These are phyloP conservation scores for Ameiurus melas DNA, from an alignment of 2,113 vertebrate species.

Conservation along the genomic window DNA sequence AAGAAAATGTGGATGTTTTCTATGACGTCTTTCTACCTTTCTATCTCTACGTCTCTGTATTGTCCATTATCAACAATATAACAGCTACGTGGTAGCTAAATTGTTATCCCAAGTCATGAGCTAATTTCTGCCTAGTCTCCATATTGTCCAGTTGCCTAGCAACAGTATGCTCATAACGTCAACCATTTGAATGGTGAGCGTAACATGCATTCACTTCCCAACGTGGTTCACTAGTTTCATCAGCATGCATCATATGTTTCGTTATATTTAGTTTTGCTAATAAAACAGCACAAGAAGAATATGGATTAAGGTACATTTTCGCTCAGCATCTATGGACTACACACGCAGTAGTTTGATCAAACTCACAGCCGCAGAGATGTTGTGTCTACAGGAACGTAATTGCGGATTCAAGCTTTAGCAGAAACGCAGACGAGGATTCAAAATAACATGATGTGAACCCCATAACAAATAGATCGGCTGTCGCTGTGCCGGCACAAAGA, in stretches of 20 bases:
- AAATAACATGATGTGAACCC: slow-evolving; percentile 38
- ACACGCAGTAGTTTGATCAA: background rate
- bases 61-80: background rate
- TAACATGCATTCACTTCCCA: background rate
- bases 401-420: slow-evolving; percentile 34
- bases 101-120: background rate
- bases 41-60: background rate
- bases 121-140: slow-evolving; percentile 3
- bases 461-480: slow-evolving; percentile 20
- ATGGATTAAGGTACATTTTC: background rate
- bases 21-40: background rate
- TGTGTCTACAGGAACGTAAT: slow-evolving; percentile 20
- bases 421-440: slow-evolving; percentile 29
- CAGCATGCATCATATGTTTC: background rate
- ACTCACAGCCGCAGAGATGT: slow-evolving; percentile 8
- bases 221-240: background rate
- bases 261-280: background rate
- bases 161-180: background rate
- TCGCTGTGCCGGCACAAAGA: slow-evolving; percentile 37
- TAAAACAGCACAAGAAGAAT: background rate
- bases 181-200: background rate
- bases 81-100: background rate
- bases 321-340: background rate
- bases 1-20: background rate
- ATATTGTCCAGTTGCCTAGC: slow-evolving; percentile 9